phyloP scores from a whole-genome alignment of 2,888 invertebrate genomes.

The Leptinotarsa juncta region DNA sequence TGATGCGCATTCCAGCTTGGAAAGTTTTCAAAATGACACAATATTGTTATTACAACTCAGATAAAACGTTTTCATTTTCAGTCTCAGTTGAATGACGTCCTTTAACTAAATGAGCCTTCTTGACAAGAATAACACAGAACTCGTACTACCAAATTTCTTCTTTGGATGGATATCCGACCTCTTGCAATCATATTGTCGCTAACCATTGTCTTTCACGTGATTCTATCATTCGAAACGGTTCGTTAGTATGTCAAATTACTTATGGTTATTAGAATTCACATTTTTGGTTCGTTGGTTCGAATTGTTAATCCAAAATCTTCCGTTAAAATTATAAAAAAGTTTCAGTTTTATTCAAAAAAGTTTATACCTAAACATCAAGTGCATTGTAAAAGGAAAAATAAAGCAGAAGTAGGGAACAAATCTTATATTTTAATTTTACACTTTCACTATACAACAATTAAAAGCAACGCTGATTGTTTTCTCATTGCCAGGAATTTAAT shows the following conservation, averaged over 20 bases:
- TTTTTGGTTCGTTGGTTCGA: background rate
- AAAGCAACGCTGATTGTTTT: slow-evolving; percentile 3
- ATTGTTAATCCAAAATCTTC: no score
- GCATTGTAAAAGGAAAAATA: no score
- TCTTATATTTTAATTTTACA: slow-evolving; percentile 1
- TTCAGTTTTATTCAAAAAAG: no score
- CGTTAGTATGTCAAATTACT: background rate
- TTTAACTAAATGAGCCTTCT: no score
- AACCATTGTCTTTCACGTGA: background rate
- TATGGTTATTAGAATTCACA: background rate
- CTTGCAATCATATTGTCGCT: background rate
- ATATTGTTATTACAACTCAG: no score
- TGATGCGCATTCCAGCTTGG: no score
- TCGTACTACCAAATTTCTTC: background rate
- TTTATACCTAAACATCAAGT: no score
- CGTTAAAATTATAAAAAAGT: no score
- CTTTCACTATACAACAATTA: slow-evolving; percentile 11
- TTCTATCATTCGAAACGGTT: background rate
- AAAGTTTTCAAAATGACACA: no score
- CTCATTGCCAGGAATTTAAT: slow-evolving; percentile 1
- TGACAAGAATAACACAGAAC: no score
- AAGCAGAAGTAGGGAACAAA: background rate
- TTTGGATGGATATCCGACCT: background rate
- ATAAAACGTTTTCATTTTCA: no score
- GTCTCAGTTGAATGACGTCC: no score